Conservation (phyloP, 1,140 invertebrate genomes). For the Drosophila paulistorum region DNA sequence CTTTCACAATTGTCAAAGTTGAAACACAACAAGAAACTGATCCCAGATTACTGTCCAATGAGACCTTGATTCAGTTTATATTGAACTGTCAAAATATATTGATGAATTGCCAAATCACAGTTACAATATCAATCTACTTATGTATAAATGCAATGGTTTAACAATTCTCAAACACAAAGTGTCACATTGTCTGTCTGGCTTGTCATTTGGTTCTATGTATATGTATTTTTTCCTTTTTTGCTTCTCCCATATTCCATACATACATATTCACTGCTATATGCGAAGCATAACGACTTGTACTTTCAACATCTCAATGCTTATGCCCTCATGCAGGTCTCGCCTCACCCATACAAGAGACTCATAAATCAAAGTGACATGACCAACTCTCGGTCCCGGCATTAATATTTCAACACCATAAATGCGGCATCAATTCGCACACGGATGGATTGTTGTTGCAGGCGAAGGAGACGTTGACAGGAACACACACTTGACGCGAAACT, state of each 20-base stretch:
- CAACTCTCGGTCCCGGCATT: conserved; percentile 76
- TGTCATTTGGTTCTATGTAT: neutral
- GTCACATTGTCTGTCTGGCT: neutral
- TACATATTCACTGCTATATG: neutral
- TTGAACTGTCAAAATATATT: neutral
- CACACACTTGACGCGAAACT: conserved; percentile 49
- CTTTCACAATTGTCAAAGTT: too few relatives aligned
- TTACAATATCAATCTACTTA: neutral
- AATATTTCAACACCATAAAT: conserved; percentile 81
- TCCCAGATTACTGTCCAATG: neutral
- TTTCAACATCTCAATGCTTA: conserved; percentile 64
- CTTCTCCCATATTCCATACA: neutral
- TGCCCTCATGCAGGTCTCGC: conserved; percentile 16
- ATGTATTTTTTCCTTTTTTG: too few relatives aligned
- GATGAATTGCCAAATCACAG: conserved; percentile 21
- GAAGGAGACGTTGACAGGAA: conserved; percentile 60
- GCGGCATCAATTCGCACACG: conserved; percentile 77
- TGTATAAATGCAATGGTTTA: conserved; percentile 8
- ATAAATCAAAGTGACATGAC: conserved; percentile 78
- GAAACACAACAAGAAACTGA: too few relatives aligned
- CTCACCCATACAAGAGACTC: conserved; percentile 51
- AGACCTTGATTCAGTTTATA: neutral
- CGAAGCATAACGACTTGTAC: conserved; percentile 42
- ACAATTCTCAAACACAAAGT: conserved; percentile 12
- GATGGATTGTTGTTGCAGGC: conserved; percentile 34